Percentiles rank a stretch among this genome's conserved stretches.
Conservation (phyloP, 37 sponge, comb jelly and placozoan genomes). For the Axinella damicornis region DNA sequence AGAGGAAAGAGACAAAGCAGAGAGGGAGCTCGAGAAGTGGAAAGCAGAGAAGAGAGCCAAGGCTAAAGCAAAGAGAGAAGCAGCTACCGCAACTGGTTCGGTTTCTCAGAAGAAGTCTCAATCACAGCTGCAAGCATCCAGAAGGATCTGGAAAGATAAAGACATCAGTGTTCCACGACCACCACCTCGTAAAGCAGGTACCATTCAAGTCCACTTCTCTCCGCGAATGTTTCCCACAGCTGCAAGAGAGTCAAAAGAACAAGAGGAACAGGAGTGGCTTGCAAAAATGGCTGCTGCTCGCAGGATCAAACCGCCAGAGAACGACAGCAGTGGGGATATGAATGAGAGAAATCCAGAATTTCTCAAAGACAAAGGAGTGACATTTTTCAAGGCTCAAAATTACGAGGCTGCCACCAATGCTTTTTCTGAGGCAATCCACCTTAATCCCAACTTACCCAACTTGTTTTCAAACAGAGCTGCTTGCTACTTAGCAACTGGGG, state of each 20-base stretch:
- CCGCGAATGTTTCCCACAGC: slow-evolving; percentile 94
- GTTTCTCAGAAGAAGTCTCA: no score
- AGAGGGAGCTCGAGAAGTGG: slow-evolving; percentile 82
- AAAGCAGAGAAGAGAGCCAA: slow-evolving; percentile 36
- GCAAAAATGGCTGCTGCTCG: slow-evolving; percentile 94
- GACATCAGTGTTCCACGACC: background rate
- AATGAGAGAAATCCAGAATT: slow-evolving; percentile 93
- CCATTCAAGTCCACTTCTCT: slow-evolving; percentile 88
- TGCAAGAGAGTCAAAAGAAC: slow-evolving; percentile 86
- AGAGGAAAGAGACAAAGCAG: slow-evolving; percentile 80
- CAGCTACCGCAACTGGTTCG: background rate
- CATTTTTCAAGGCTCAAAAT: slow-evolving; percentile 86
- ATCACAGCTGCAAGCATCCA: no score
- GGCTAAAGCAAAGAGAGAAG: background rate
- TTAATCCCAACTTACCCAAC: slow-evolving; percentile 82
- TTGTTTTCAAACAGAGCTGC: slow-evolving; percentile 90
- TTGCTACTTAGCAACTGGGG: slow-evolving; percentile 66
- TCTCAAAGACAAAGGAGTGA: slow-evolving; percentile 91
- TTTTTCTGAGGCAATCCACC: slow-evolving; percentile 85
- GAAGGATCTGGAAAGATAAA: slow-evolving; percentile 24
- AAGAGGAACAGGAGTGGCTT: slow-evolving; percentile 95
- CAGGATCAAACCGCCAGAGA: slow-evolving; percentile 40
- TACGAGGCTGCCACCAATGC: slow-evolving; percentile 93
- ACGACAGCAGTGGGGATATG: slow-evolving; percentile 45
- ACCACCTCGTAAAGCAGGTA: slow-evolving; percentile 68